phyloP scores from a whole-genome alignment of 1,140 invertebrate genomes.

The Propsilocerus akamusi region DNA sequence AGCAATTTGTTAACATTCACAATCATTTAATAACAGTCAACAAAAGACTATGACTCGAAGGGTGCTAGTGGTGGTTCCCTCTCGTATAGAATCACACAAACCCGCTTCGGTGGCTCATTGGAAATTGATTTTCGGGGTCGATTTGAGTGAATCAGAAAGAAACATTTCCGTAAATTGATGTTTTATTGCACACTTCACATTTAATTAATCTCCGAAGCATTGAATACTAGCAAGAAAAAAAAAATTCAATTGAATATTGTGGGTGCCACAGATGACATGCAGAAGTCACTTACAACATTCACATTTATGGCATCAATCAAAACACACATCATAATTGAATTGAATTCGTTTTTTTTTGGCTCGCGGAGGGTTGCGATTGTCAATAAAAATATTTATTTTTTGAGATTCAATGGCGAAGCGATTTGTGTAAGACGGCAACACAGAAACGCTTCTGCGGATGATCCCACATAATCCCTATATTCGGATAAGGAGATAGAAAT shows the following conservation, averaged over 20 bases:
- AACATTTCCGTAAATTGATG: neutral
- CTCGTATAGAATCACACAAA: no score
- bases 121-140: neutral
- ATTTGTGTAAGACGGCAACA: no score
- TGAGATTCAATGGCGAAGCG: no score
- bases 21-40: neutral
- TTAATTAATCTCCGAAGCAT: neutral
- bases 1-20: neutral
- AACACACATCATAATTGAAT: slow-evolving; percentile 4
- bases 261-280: neutral
- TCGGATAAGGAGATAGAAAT: no score
- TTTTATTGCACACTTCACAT: neutral
- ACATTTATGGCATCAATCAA: neutral
- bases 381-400: no score
- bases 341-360: neutral
- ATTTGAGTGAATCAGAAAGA: neutral
- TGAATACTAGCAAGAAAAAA: neutral
- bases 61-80: neutral
- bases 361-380: no score
- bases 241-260: neutral
- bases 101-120: no score
- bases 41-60: neutral
- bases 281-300: neutral
- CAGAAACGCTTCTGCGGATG: neutral
- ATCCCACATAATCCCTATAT: neutral